Percentiles rank a stretch among this genome's conserved stretches.
Conservation (phyloP, 2,797 vertebrate genomes). For the Enoplosus armatus region DNA sequence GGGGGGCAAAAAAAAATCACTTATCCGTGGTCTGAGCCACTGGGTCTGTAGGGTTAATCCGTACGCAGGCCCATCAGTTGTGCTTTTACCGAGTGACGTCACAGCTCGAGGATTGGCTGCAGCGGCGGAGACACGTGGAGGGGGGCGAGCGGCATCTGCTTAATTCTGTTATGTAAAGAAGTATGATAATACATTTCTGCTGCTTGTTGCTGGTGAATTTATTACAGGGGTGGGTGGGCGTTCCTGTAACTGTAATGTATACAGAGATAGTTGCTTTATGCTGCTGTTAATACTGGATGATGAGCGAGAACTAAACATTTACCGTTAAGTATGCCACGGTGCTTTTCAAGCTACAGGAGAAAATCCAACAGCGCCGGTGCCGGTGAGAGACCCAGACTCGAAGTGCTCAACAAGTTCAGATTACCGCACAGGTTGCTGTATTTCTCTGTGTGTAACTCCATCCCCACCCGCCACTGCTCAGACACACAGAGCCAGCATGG, state of each 20-base stretch:
- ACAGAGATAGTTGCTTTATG: conserved; percentile 31
- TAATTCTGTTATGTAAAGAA: conserved; percentile 87
- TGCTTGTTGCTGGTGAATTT: conserved; percentile 59
- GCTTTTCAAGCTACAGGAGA: conserved; percentile 18
- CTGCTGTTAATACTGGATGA: conserved; percentile 25
- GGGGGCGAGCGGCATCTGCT: conserved; percentile 70
- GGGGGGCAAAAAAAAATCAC: conserved; percentile 73
- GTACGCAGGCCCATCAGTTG: conserved; percentile 80
- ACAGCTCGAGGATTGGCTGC: conserved; percentile 76
- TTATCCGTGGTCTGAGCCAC: conserved; percentile 84
- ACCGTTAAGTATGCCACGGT: not conserved
- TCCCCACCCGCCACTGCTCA: not conserved
- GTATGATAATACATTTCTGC: conserved; percentile 80
- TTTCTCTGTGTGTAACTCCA: conserved; percentile 1
- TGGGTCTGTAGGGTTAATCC: conserved; percentile 87
- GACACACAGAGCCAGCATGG: conserved; percentile 50
- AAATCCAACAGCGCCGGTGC: conserved; percentile 24
- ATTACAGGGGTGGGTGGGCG: conserved; percentile 50
- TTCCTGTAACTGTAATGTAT: conserved; percentile 50
- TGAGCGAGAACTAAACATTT: conserved; percentile 20
- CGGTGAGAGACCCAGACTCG: not conserved
- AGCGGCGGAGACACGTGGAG: conserved; percentile 57
- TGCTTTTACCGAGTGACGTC: conserved; percentile 87
- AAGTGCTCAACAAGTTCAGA: conserved; percentile 21
- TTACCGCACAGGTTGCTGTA: conserved; percentile 13